Conservation (phyloP, 2,888 invertebrate species). For the Drosophila mimetica region DNA sequence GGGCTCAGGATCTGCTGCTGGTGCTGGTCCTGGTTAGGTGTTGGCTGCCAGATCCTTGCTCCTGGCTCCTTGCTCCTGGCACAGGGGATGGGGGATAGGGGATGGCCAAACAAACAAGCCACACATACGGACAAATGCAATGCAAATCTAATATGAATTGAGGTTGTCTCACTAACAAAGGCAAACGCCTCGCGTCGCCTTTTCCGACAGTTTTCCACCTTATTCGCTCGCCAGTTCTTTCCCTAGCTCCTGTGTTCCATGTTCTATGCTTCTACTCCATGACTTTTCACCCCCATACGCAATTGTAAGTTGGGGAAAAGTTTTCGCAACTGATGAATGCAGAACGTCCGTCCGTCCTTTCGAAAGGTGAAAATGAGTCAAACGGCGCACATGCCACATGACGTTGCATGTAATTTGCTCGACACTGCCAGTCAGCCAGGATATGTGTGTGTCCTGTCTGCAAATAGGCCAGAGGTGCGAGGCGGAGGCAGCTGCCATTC, state of each 20-base stretch:
- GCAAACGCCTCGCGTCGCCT: slow-evolving; percentile 66
- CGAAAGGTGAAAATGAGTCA: slow-evolving; percentile 74
- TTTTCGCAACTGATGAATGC: slow-evolving; percentile 42
- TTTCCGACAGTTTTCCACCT: slow-evolving; percentile 62
- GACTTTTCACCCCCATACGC: slow-evolving; percentile 56
- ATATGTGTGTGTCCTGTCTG: slow-evolving; percentile 64
- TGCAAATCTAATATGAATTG: slow-evolving; percentile 82
- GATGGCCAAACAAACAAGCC: slow-evolving; percentile 57
- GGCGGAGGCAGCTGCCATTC: slow-evolving; percentile 61
- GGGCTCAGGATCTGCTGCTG: not conserved
- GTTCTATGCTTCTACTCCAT: too few species aligned
- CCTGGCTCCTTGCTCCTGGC: not conserved
- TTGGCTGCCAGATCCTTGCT: not conserved
- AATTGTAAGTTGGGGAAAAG: slow-evolving; percentile 52
- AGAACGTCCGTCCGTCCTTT: slow-evolving; percentile 5
- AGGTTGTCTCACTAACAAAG: slow-evolving; percentile 80
- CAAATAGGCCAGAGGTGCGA: slow-evolving; percentile 65
- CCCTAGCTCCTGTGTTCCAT: not conserved
- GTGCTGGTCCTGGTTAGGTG: slow-evolving; percentile 1
- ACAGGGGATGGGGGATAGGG: not conserved
- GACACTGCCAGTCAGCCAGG: slow-evolving; percentile 57
- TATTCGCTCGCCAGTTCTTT: slow-evolving; percentile 33
- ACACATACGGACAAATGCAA: slow-evolving; percentile 40
- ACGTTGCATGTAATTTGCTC: slow-evolving; percentile 80
- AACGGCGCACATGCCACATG: slow-evolving; percentile 74